phyloP scores from a whole-genome alignment of 2,113 vertebrate genomes.

The Callipepla californica region DNA sequence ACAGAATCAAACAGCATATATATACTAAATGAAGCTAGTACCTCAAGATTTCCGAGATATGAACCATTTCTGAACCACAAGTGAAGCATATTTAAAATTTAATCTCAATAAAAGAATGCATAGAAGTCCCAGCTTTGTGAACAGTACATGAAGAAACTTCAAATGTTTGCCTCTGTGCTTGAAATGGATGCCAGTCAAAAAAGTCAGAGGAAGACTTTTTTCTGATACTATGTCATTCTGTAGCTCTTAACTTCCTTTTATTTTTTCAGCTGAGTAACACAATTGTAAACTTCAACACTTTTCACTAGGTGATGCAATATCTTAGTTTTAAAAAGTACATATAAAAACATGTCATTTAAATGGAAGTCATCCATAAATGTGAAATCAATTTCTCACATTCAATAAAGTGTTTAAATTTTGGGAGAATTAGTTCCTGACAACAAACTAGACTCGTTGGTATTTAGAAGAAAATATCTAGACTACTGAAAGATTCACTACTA shows the following conservation, averaged over 20 bases:
- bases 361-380: not conserved
- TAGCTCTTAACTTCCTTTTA: not conserved
- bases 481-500: not conserved
- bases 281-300: not conserved
- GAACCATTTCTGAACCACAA: not conserved
- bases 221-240: not conserved
- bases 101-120: not conserved
- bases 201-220: not conserved
- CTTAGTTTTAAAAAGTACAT: accelerated
- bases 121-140: not conserved
- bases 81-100: not conserved
- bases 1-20: not conserved
- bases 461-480: not conserved
- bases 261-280: not conserved
- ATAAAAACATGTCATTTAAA: not conserved
- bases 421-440: not conserved
- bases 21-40: not conserved
- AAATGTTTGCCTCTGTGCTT: not conserved
- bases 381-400: not conserved
- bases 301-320: not conserved
- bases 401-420: not conserved
- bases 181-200: not conserved
- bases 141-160: not conserved
- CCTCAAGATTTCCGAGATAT: not conserved
- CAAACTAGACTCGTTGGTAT: not conserved